phyloP scores from a whole-genome alignment of 2,113 vertebrate species.

The Phylloscopus whistleri region DNA sequence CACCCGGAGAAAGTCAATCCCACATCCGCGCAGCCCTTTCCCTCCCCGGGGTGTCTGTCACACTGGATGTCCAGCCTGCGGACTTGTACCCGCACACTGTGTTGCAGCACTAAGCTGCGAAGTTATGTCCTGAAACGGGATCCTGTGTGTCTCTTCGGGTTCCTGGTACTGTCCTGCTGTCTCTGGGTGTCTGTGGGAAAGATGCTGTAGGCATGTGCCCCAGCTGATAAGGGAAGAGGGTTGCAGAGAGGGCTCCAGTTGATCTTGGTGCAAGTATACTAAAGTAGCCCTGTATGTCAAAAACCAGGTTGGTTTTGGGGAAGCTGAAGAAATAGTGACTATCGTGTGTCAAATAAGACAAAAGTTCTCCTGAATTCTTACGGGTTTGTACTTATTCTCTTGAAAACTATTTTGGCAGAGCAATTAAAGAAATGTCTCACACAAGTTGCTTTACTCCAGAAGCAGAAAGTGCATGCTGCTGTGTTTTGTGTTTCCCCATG shows the following conservation, averaged over 20 bases:
- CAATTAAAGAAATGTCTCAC: background rate
- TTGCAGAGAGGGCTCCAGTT: background rate
- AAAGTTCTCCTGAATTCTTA: background rate
- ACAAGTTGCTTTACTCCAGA: background rate
- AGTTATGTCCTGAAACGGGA: background rate
- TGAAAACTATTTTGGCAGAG: background rate
- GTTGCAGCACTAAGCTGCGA: background rate
- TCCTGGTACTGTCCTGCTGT: accelerated
- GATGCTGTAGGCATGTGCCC: accelerated
- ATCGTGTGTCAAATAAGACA: background rate
- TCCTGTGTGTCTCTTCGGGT: background rate
- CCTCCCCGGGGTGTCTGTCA: background rate
- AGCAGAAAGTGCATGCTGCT: background rate
- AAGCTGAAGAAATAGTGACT: background rate
- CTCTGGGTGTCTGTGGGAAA: background rate
- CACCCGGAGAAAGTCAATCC: background rate
- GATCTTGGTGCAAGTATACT: accelerated
- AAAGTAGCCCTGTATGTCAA: accelerated
- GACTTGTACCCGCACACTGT: background rate
- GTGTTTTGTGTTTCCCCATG: background rate
- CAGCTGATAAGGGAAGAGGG: no score
- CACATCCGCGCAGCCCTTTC: accelerated
- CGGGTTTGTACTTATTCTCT: background rate
- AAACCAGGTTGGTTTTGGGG: background rate
- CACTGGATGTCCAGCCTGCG: accelerated